Evolutionary conservation across 2,888 invertebrate genomes (phyloP).

Genomic region (Drosophila anceps): DNA sequence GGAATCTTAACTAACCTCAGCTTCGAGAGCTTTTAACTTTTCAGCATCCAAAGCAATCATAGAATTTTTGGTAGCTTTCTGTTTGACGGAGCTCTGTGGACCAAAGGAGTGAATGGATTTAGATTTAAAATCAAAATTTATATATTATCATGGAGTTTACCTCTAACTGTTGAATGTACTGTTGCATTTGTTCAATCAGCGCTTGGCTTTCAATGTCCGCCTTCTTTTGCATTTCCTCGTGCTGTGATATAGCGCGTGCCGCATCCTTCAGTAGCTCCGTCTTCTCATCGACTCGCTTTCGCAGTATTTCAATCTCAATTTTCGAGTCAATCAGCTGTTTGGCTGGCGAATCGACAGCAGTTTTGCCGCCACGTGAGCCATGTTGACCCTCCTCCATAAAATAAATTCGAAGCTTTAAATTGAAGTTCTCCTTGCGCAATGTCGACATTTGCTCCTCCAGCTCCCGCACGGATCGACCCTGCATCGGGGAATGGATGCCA

Average conservation of each 20-base stretch:
- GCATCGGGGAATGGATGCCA: conserved; percentile 83
- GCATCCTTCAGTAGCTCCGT: conserved; percentile 94
- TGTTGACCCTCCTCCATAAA: conserved; percentile 92
- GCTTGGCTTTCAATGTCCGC: conserved; percentile 82
- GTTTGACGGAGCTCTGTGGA: conserved; percentile 34
- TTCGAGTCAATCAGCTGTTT: conserved; percentile 90
- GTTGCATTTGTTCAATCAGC: conserved; percentile 83
- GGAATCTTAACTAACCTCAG: conserved; percentile 36
- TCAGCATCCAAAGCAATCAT: conserved; percentile 7
- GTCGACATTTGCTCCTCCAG: conserved; percentile 94
- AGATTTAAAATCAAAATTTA: not conserved
- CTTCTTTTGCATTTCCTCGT: conserved; percentile 88
- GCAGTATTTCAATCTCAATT: conserved; percentile 91
- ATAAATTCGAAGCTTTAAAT: conserved; percentile 95
- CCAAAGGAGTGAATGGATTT: not conserved
- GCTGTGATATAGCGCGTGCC: conserved; percentile 91
- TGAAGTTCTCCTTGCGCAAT: conserved; percentile 96
- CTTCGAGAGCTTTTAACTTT: conserved; percentile 38
- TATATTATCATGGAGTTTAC: conserved; percentile 47
- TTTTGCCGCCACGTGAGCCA: conserved; percentile 57
- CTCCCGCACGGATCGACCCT: conserved; percentile 93
- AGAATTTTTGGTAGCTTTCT: conserved; percentile 12
- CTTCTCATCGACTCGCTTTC: conserved; percentile 92
- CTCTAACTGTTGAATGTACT: conserved; percentile 82
- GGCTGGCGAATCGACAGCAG: conserved; percentile 82